phyloP scores from a whole-genome alignment of 2,797 vertebrate species.

The Australoheros facetus region DNA sequence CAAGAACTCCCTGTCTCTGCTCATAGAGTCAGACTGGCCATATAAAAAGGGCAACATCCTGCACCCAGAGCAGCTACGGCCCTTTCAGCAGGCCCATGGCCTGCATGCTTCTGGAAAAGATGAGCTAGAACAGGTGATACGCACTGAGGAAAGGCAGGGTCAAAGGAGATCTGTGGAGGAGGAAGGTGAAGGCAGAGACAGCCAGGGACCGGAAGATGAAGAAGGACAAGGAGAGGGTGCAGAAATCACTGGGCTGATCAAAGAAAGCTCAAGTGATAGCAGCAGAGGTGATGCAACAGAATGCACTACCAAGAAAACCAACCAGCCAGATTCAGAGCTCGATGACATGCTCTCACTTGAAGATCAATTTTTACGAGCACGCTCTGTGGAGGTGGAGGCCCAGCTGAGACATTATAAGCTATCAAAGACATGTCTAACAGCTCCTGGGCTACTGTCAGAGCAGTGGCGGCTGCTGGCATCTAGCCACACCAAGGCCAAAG shows the following conservation, averaged over 20 bases:
- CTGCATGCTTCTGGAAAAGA: constrained; percentile 60
- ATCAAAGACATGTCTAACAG: constrained; percentile 81
- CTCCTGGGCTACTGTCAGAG: constrained; percentile 82
- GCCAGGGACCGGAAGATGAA: constrained; percentile 67
- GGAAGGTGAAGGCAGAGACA: constrained; percentile 73
- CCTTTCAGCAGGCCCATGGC: constrained; percentile 79
- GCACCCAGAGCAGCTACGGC: constrained; percentile 84
- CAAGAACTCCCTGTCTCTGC: constrained; percentile 96
- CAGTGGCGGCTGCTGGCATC: constrained; percentile 87
- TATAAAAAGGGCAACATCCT: constrained; percentile 91
- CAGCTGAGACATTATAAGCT: constrained; percentile 85
- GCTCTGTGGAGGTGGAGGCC: constrained; percentile 84
- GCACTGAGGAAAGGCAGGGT: constrained; percentile 62
- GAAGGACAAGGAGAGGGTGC: constrained; percentile 52
- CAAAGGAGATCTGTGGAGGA: constrained; percentile 54
- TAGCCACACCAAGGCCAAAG: constrained; percentile 76
- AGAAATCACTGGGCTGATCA: constrained; percentile 43
- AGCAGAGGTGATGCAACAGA: constrained; percentile 40
- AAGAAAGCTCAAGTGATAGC: constrained; percentile 44
- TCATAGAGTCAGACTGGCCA: constrained; percentile 94
- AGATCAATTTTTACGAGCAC: constrained; percentile 82
- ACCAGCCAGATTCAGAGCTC: constrained; percentile 82
- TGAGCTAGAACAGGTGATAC: constrained; percentile 58
- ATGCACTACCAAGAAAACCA: constrained; percentile 67
- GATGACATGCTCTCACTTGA: constrained; percentile 88